Evolutionary conservation across 2,888 invertebrate genomes (phyloP).

Genomic region (Yponomeuta evonymella): DNA sequence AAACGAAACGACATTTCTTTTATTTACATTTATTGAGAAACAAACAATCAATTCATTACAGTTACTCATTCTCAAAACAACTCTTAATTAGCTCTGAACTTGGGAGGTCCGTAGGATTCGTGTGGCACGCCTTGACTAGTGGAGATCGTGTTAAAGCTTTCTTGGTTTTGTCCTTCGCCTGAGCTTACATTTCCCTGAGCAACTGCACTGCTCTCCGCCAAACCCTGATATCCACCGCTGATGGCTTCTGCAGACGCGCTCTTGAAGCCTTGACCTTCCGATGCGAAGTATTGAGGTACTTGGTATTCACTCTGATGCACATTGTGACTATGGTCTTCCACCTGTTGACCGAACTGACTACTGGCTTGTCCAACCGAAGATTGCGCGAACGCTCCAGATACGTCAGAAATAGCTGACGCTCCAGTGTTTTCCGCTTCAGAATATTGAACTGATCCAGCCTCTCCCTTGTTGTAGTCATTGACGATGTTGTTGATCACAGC

Average conservation of each 20-base stretch:
- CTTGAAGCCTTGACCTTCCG: background rate
- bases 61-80: background rate
- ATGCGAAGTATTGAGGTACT: slow-evolving; percentile 12
- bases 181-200: slow-evolving; percentile 6
- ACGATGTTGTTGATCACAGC: slow-evolving; percentile 65
- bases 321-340: slow-evolving; percentile 3
- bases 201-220: background rate
- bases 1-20: background rate
- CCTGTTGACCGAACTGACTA: background rate
- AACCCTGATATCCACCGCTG: slow-evolving; percentile 10
- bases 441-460: slow-evolving; percentile 15
- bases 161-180: slow-evolving; percentile 25
- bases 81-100: slow-evolving; percentile 37
- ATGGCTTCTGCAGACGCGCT: background rate
- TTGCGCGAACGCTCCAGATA: background rate
- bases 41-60: background rate
- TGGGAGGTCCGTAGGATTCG: slow-evolving; percentile 59
- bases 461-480: slow-evolving; percentile 49
- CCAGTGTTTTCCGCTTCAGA: background rate
- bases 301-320: slow-evolving; percentile 9
- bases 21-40: slow-evolving; percentile 6
- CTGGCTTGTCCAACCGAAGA: background rate
- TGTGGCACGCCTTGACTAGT: slow-evolving; percentile 65
- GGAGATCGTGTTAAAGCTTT: slow-evolving; percentile 38
- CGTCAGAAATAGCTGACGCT: background rate